Base-by-base conservation (phyloP, 2,797 vertebrate species). In the Paedocypris micromegethes region DNA sequence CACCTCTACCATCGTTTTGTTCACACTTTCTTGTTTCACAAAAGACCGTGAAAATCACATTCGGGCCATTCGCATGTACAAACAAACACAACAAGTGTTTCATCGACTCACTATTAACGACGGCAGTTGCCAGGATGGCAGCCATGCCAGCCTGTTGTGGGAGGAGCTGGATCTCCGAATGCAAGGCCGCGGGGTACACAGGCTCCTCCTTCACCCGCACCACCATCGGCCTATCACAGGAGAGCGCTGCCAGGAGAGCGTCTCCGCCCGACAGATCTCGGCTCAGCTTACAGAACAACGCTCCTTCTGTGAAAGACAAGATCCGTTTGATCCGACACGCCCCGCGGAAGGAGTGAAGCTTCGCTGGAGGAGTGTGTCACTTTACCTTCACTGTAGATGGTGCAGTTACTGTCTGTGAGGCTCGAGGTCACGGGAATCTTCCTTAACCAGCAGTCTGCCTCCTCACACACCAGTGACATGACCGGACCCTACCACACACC, bases 131-230 rank as follows among this genome's bases (percentile, higher is more conserved):
- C 68, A 98, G 83, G 79, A 98, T 97, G 77, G 96, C 94, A 0
- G 96, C 96, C 96, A 98, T 98, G 81, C 95, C 96, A 0, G 96
- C 96, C 70, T 98, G 96, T 85, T 98, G 96, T 0, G 96, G 96
- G 70, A 98, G 92, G 41, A 98, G 93, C 86, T 96, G 95, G 81
- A 98, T 95, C 60, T 97, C 95, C 0, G 93, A 79, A 78, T 75
- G 91, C 43, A 89, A 64, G 0, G 86, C 74, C 0, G 88, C 88
- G 0, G 87, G 88, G 79, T 89, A 89, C 0, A 78, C 40, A 0
- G 86, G 62, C 56, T 93, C 92, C 76, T 89, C 81, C 68, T 94
- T 93, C 77, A 88, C 79, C 0, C 52, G 7, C 0, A 80, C 79
- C 75, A 82, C 39, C 67, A 86, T 79, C 0, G 81, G 84, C 58